Conservation (phyloP, 2,888 invertebrate species). For the Andrena chrysosceles region DNA sequence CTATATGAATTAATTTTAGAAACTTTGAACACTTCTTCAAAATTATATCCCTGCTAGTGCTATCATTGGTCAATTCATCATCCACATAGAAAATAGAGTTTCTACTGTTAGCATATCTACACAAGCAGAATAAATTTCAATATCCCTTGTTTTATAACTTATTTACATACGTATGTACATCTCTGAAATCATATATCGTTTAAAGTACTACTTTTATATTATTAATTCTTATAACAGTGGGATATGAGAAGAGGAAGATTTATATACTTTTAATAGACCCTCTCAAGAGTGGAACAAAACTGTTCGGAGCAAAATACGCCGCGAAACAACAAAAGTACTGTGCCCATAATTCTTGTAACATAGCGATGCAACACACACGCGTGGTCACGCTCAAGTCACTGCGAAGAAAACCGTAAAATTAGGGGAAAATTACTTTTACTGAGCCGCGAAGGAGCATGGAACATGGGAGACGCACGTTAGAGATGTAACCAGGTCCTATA, state of each 20-base stretch:
- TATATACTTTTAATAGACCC: background rate
- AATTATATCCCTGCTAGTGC: background rate
- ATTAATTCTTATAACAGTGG: background rate
- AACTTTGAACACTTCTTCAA: too few relatives aligned
- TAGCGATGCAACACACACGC: background rate
- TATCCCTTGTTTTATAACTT: conserved; percentile 8
- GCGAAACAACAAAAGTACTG: too few relatives aligned
- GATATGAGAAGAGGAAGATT: background rate
- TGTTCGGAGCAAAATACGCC: background rate
- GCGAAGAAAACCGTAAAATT: conserved; percentile 66
- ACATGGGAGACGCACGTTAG: conserved; percentile 22
- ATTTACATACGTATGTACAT: conserved; percentile 44
- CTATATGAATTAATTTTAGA: too few relatives aligned
- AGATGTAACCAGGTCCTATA: conserved; percentile 17
- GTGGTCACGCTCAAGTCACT: conserved; percentile 55
- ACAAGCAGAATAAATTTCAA: conserved; percentile 13
- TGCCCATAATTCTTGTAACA: background rate
- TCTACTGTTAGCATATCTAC: background rate
- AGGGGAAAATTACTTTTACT: conserved; percentile 52
- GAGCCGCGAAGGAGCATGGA: conserved; percentile 10
- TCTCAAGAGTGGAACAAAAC: background rate
- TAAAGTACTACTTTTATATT: background rate
- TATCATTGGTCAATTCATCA: background rate
- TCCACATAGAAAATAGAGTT: background rate
- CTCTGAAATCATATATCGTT: background rate